Evolutionary conservation across 2,797 vertebrate genomes (phyloP).

Genomic region (Oceanodroma leucorhoa): DNA sequence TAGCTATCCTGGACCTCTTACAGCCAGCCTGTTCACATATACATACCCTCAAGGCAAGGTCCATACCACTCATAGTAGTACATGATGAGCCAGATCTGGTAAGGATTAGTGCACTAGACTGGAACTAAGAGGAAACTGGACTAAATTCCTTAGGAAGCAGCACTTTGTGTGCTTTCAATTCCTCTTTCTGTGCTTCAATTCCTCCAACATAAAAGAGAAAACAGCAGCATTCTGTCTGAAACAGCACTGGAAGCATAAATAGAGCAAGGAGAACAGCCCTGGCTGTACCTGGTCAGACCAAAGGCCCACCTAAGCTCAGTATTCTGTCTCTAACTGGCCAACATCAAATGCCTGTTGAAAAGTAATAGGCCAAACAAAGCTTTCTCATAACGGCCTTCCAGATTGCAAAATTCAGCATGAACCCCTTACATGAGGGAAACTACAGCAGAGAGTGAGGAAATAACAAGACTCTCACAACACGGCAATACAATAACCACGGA

Average conservation of each 20-base stretch:
- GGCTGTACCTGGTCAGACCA: not conserved
- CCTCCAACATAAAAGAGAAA: not conserved
- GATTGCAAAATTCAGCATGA: not conserved
- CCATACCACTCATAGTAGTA: not conserved
- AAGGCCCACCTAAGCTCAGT: accelerated
- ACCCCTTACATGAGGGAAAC: not conserved
- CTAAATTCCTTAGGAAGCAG: not conserved
- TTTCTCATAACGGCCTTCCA: not conserved
- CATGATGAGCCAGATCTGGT: not conserved
- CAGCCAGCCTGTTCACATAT: accelerated
- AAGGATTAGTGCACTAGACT: not conserved
- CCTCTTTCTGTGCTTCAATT: not conserved
- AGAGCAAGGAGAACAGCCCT: not conserved
- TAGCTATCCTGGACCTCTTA: not conserved
- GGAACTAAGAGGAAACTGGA: not conserved
- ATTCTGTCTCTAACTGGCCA: not conserved
- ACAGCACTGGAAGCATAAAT: not conserved
- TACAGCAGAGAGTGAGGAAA: not conserved
- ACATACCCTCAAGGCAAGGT: not conserved
- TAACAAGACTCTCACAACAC: not conserved
- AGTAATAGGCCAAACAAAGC: not conserved
- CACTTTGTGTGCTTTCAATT: not conserved
- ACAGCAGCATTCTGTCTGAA: not conserved
- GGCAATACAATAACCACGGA: not conserved
- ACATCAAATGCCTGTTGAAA: not conserved